Conservation (phyloP, 2,113 vertebrate species). For the Euleptes europaea region DNA sequence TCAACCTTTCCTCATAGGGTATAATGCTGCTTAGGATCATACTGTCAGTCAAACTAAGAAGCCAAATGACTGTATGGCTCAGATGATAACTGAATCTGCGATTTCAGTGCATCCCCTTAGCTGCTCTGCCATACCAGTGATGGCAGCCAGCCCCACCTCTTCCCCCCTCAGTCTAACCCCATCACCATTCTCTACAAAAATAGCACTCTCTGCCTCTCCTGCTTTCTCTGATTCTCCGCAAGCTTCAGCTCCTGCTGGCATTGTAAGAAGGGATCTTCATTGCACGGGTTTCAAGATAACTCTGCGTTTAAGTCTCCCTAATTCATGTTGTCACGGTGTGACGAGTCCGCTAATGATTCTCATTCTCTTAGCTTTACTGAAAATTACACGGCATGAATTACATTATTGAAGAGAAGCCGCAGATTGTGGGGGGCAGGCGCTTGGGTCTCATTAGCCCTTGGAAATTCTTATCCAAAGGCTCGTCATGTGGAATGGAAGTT, state of each 20-base stretch:
- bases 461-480: too few species aligned
- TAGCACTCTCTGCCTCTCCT: not conserved
- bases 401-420: not conserved
- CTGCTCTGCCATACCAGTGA: not conserved
- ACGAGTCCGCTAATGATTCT: not conserved
- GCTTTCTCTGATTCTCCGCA: not conserved
- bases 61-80: too few species aligned
- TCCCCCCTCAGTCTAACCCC: too few species aligned
- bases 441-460: not conserved
- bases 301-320: not conserved
- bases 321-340: not conserved
- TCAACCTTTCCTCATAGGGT: too few species aligned
- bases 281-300: not conserved
- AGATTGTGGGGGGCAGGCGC: not conserved
- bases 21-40: too few species aligned
- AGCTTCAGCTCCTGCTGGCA: not conserved
- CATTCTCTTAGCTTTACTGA: constrained; percentile 13
- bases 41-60: too few species aligned
- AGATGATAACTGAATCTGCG: too few species aligned
- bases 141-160: not conserved
- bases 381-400: not conserved
- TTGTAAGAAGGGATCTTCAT: not conserved
- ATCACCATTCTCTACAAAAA: constrained; percentile 7
- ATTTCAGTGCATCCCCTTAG: too few species aligned
- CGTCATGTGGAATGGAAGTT: not conserved